These are phyloP conservation scores for Ceriagrion tenellum DNA, from an alignment of 2,888 invertebrate species.

Conservation along the genomic window DNA sequence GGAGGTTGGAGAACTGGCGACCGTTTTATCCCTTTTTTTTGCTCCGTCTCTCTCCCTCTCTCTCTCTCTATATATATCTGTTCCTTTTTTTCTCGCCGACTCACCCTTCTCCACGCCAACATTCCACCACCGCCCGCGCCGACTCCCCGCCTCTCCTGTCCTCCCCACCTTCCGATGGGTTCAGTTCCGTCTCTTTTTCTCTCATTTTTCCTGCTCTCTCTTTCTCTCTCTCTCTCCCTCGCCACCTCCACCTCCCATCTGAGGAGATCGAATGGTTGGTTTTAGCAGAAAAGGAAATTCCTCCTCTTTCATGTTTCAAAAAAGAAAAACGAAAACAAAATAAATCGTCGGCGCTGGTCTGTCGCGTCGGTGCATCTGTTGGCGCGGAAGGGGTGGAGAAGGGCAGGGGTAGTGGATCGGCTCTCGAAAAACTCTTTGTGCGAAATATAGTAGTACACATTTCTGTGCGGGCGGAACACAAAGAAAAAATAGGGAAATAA, in stretches of 20 bases:
- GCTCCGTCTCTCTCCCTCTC: not conserved
- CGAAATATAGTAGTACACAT: not conserved
- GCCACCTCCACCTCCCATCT: not conserved
- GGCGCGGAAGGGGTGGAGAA: not conserved
- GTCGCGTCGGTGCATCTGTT: not conserved
- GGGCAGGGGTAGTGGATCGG: not conserved
- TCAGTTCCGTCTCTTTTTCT: not conserved
- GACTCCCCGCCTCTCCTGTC: not conserved
- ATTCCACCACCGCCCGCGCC: not conserved
- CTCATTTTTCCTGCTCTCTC: too few relatives aligned
- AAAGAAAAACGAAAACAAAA: too few relatives aligned
- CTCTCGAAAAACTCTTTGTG: not conserved
- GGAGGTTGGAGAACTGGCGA: not conserved
- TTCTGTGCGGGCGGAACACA: not conserved
- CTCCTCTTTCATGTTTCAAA: slow-evolving; percentile 5
- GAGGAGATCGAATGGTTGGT: not conserved
- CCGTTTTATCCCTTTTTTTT: slow-evolving; percentile 1
- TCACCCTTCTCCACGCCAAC: too few relatives aligned
- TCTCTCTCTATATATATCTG: not conserved
- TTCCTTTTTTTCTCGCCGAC: not conserved
- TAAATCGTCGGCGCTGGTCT: not conserved
- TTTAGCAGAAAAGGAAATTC: not conserved
- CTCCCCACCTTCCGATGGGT: not conserved
- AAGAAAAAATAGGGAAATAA: not conserved
- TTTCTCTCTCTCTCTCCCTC: not conserved